These are phyloP conservation scores for Nebria ingens DNA, from an alignment of 1,140 invertebrate genomes.

Conservation along the genomic window DNA sequence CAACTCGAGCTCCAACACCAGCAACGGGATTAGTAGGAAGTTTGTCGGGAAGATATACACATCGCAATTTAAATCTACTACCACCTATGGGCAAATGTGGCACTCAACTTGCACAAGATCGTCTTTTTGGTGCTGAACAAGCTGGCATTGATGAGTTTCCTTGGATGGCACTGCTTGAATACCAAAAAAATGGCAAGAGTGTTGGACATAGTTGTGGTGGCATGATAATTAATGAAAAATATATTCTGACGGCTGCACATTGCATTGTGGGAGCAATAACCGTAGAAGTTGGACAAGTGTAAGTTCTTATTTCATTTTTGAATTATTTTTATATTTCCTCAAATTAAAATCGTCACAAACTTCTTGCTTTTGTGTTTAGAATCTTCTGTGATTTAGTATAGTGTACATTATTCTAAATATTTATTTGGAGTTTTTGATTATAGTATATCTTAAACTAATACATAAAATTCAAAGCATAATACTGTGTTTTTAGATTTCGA, in stretches of 20 bases:
- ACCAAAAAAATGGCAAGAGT: slow-evolving; percentile 27
- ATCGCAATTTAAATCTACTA: not conserved
- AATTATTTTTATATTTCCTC: no score
- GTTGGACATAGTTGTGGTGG: slow-evolving; percentile 42
- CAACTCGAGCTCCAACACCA: not conserved
- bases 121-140: slow-evolving; percentile 29
- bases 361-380: slow-evolving; percentile 17
- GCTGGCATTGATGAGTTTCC: slow-evolving; percentile 35
- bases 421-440: no score
- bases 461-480: no score
- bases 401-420: not conserved
- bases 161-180: slow-evolving; percentile 52
- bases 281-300: slow-evolving; percentile 38
- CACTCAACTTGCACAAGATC: not conserved
- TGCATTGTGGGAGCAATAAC: slow-evolving; percentile 43
- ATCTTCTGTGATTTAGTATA: slow-evolving; percentile 4
- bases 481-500: slow-evolving; percentile 23
- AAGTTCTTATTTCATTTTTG: no score
- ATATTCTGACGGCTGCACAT: slow-evolving; percentile 58
- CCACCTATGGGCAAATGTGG: not conserved
- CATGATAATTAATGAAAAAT: slow-evolving; percentile 45
- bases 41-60: not conserved
- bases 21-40: not conserved
- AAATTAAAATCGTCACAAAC: no score
- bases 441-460: no score